Evolutionary conservation across 30 jellyfish, hydroid and myxozoan species (phyloP), one percentile per base, ranked within the genome.

Genomic region (Aurelia aurita): DNA sequence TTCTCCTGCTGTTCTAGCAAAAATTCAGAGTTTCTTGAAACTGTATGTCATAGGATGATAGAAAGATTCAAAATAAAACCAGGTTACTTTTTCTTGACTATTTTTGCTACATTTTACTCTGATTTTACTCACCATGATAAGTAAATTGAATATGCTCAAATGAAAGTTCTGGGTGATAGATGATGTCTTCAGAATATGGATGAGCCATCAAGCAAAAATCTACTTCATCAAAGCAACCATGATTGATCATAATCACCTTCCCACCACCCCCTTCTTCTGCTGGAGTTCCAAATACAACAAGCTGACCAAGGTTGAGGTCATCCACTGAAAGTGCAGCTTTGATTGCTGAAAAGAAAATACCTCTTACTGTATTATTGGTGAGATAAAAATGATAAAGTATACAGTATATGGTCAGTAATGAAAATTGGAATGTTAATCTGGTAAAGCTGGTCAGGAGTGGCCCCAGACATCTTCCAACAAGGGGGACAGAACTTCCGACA

Each of bases 201-300:
- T 95, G 99, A 16, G 90, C 70, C 97, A 95, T 95, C 99, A 95
- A 85, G 88, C 99, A 95, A 70, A 95, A 58, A 84, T 95, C 99
- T 46, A 69, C 62, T 3, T 95, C 98, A 73, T 89, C 91, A 68
- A 95, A 95, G 35, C 91, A 92, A 10, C 95, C 95, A 25, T 89
- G 59, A 22, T 85, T 80, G 10, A 95, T 79, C 99, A 95, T 95
- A 20, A 39, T 19, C 1, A 85, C 63, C 45, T 95, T 95, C 14
- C 99, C 99, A 61, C 99, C 98, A 73, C 98, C 99, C 4, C 95
- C 97, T 89, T 95, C 99, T 72, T 95, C 99, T 35, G 98, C 99
- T 71, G 99, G 99, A 7, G 99, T 95, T n/a, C 99, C 99, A 85
- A 59, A 95, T 31, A 93, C 98, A 74, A 82, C 57, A 2, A 93